phyloP scores from a whole-genome alignment of 1,140 invertebrate genomes.

The Cydia splendana region DNA sequence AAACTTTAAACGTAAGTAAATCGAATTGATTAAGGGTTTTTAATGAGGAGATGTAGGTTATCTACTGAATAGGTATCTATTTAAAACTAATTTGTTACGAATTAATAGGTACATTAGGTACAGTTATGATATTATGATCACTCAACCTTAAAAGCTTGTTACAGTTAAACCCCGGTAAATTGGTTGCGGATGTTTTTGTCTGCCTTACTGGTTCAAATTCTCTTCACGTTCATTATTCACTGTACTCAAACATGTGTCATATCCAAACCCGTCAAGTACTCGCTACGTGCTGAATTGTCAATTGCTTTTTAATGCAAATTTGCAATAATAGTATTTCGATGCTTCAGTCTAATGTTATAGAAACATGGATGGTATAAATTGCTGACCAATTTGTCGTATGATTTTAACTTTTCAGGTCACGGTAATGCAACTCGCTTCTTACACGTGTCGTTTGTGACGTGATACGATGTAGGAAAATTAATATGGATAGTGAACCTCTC shows the following conservation, averaged over 20 bases:
- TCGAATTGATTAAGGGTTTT: conserved; percentile 6
- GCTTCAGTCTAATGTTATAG: conserved; percentile 43
- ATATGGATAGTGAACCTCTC: too few relatives aligned
- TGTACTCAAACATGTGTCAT: conserved; percentile 66
- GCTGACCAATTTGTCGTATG: conserved; percentile 49
- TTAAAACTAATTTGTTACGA: conserved; percentile 5
- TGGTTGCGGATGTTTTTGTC: conserved; percentile 13
- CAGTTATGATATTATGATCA: conserved; percentile 26
- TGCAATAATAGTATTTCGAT: conserved; percentile 51
- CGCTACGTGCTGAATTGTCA: conserved; percentile 60
- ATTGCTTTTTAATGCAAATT: conserved; percentile 67
- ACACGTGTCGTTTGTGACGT: conserved; percentile 39
- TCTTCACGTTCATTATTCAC: conserved; percentile 41
- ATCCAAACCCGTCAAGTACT: conserved; percentile 57
- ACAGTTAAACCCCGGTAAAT: conserved; percentile 26
- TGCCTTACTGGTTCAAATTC: conserved; percentile 43
- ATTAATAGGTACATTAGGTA: background rate
- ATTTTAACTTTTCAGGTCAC: conserved; percentile 59
- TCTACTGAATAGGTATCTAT: conserved; percentile 38
- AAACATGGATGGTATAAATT: conserved; percentile 39
- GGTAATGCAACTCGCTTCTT: conserved; percentile 40
- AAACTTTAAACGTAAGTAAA: background rate
- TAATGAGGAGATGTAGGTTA: background rate
- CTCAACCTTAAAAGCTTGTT: conserved; percentile 26
- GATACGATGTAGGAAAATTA: background rate